Base-by-base conservation (phyloP, 1,140 invertebrate species). In the Patella vulgata region DNA sequence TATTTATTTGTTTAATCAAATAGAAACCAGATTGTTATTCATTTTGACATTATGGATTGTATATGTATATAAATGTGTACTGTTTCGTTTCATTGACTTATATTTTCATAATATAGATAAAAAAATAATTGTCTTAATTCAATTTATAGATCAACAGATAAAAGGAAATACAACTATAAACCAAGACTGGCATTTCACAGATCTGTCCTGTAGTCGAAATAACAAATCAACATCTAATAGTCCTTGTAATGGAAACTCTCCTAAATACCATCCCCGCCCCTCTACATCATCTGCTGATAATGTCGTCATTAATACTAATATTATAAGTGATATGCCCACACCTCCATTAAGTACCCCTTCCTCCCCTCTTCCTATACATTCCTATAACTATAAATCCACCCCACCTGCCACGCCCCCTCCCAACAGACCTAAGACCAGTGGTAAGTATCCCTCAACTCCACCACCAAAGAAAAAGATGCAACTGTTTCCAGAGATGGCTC, bases 401-500 rank as follows among this genome's bases (percentile, higher is more conserved):
- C 89, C 89, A 47, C 88, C 89, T n/a, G 85, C 87, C n/a, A 90
- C 89, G 3, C 89, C 89, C 21, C 83, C 87, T 55, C 66, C 81
- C 27, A 46, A 50, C 51, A 63, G 65, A 27, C 33, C 60, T 40
- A 68, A 71, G 77, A 81, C 75, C 66, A 76, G 60, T 71, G 81
- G 86, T 39, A 91, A 91, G 81, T 91, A 91, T 82, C 89, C 90
- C 25, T 90, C 90, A 8, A 94, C 92, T 25, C 93, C 93, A 39
- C 92, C 93, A 44, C 89, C 92, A 23, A 87, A 86, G 59, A 90
- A 89, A 71, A 92, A 90, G 78, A 59, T 70, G 83, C 86, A 68
- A 75, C 61, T 74, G 77, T 65, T 77, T 73, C 68, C 70, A 33
- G 88, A 89, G 68, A 80, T 84, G 28, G 88, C 88, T 79, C 89